Evolutionary conservation across 2,113 vertebrate species (phyloP).

Genomic region (Brienomyrus longianalis): DNA sequence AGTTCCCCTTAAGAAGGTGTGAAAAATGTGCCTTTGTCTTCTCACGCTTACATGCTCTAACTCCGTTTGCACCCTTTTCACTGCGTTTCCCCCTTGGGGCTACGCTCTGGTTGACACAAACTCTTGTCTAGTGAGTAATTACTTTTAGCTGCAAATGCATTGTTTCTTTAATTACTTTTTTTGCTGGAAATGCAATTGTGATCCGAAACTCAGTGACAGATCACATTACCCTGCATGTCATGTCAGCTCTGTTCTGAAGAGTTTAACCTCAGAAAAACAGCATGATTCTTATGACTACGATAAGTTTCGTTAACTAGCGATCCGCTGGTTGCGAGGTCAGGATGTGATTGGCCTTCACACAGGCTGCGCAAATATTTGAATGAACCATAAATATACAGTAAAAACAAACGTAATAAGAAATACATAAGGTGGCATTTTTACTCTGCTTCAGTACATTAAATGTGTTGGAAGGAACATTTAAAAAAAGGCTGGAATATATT

Average conservation of each 20-base stretch:
- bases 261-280: not conserved
- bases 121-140: not conserved
- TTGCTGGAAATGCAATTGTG: conserved; percentile 3
- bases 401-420: not conserved
- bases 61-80: not conserved
- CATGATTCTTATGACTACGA: not conserved
- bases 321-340: not conserved
- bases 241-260: not conserved
- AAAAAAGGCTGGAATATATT: not conserved
- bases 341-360: not conserved
- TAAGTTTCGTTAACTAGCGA: not conserved
- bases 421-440: not conserved
- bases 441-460: not conserved
- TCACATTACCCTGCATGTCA: too few species aligned
- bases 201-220: not conserved
- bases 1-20: not conserved
- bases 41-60: not conserved
- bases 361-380: not conserved
- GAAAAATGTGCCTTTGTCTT: not conserved
- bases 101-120: not conserved
- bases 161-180: not conserved
- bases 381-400: not conserved
- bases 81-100: not conserved
- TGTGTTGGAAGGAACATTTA: not conserved
- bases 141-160: not conserved